phyloP scores from a whole-genome alignment of 2,113 vertebrate genomes.

The Benitochromis conjunctus region DNA sequence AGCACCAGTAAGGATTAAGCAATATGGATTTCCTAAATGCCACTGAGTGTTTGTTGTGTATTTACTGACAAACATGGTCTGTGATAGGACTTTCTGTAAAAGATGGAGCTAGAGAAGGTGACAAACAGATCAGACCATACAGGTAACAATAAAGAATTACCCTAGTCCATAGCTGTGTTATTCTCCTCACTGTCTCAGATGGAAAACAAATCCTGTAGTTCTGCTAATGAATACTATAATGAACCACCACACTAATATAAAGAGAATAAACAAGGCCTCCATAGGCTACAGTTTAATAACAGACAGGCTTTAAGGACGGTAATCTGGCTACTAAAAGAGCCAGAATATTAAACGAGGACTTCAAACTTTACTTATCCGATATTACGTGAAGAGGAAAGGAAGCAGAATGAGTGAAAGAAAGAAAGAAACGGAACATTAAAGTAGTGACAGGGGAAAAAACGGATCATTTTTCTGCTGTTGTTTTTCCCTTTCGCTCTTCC shows the following conservation, averaged over 20 bases:
- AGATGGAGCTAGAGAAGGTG: background rate
- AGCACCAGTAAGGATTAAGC: constrained; percentile 13
- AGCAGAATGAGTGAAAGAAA: background rate
- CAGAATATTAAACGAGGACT: background rate
- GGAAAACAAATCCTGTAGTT: background rate
- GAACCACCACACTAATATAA: background rate
- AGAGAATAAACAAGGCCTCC: background rate
- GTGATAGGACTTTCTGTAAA: background rate
- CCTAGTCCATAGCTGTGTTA: background rate
- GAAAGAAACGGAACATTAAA: background rate
- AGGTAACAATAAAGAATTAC: background rate
- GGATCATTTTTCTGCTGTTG: background rate
- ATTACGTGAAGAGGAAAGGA: background rate
- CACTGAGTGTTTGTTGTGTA: background rate
- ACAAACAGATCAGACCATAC: background rate
- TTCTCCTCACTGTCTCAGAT: background rate
- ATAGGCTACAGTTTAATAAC: background rate
- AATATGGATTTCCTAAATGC: constrained; percentile 54
- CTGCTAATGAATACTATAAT: background rate
- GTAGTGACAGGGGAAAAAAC: background rate
- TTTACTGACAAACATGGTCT: background rate
- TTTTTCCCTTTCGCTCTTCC: constrained; percentile 1
- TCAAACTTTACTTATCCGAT: background rate
- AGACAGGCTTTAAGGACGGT: background rate
- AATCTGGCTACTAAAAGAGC: background rate